These are phyloP conservation scores for Apodemia mormo DNA, from an alignment of 2,888 invertebrate genomes.

Conservation along the genomic window DNA sequence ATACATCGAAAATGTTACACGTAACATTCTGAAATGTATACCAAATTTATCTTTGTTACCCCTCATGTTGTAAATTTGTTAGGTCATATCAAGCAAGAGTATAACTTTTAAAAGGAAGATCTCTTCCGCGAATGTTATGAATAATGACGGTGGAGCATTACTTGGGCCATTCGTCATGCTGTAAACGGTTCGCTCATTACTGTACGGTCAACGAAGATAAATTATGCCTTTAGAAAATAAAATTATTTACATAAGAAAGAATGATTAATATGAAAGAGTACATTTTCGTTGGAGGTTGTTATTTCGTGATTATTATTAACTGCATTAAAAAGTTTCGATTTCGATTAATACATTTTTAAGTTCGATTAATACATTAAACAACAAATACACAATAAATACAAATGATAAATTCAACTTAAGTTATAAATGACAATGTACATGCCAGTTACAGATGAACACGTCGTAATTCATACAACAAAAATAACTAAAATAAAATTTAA, in stretches of 20 bases:
- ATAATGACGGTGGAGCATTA: constrained; percentile 55
- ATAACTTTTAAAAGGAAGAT: constrained; percentile 8
- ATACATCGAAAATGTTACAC: no score
- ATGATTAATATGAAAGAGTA: not conserved
- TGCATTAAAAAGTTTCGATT: no score
- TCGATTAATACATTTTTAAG: no score
- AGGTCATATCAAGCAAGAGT: constrained; percentile 1
- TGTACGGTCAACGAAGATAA: constrained; percentile 28
- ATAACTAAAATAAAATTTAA: no score
- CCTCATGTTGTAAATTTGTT: not conserved
- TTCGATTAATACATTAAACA: no score
- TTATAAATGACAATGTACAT: no score
- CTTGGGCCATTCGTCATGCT: constrained; percentile 59
- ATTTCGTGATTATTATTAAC: no score
- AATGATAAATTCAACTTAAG: no score
- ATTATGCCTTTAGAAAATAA: constrained; percentile 18
- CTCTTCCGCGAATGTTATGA: constrained; percentile 46
- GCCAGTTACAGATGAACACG: no score
- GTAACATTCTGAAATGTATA: not conserved
- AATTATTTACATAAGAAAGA: constrained; percentile 7
- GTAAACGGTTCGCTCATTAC: constrained; percentile 69
- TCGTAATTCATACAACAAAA: no score
- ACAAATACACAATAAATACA: no score
- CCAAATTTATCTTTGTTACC: not conserved
- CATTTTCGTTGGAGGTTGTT: no score